Base-by-base conservation (phyloP, 2,797 vertebrate genomes). In the Prionace glauca region DNA sequence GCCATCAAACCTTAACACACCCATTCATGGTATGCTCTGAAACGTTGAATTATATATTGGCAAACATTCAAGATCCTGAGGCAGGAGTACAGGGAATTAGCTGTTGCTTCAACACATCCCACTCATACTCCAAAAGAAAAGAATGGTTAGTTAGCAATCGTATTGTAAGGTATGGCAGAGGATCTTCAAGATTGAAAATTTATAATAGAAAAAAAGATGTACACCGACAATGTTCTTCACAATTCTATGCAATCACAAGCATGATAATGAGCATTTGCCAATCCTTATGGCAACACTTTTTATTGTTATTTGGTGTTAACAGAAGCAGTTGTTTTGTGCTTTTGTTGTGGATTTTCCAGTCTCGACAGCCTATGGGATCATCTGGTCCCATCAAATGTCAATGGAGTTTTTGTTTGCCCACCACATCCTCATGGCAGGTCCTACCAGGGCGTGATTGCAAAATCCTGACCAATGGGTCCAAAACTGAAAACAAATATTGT, bases 21-120 rank as follows among this genome's bases (percentile, higher is more conserved):
- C 65, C 41, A 41, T 71, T 45, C 16, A 69, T 41, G 62, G 65
- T 93, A 94, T 45, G 22, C 91, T 94, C 62, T 56, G 50, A 93
- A 24, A 45, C 67, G 22, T 94, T 71, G 41, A 71, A 93, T 67
- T 92, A 41, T 69, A 16, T 45, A 67, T 41, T 93, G 67, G 65
- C 91, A 71, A 45, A 71, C 67, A 94, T 69, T 71, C 65, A 41
- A 24, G 91, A 45, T 69, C 67, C 91, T 71, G 67, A 94, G 91
- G n/a, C 91, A 94, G 10, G 36, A 29, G 36, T 69, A 69, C 36
- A 45, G 67, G 41, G 69, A 71, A 94, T 26, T 69, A n/a, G 8
- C 65, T 45, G 41, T 69, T 69, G 36, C 65, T 93, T 93, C 36
- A 41, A 41, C 65, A 41, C 9, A 69, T 41, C 65, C 65, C 65